Evolutionary conservation across 2,113 vertebrate species (phyloP).

Genomic region (Urocolius indicus): DNA sequence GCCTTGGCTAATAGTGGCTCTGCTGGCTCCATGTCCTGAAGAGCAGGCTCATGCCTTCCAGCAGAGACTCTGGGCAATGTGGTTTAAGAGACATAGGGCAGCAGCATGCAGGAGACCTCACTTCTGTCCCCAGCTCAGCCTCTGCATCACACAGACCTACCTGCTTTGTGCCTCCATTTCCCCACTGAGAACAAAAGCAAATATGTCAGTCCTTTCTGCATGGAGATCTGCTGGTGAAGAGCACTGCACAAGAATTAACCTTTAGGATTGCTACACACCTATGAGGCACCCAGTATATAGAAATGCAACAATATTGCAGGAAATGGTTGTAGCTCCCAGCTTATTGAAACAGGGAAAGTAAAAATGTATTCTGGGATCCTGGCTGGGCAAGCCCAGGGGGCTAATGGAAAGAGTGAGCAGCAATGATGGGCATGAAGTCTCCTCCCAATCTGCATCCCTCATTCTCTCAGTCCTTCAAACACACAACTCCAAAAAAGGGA

Average conservation of each 20-base stretch:
- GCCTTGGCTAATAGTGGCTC: not conserved
- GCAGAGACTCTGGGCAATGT: not conserved
- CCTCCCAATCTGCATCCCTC: rapidly evolving
- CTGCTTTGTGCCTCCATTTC: not conserved
- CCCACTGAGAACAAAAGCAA: not conserved
- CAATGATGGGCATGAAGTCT: not conserved
- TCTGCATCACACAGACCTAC: not conserved
- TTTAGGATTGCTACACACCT: not conserved
- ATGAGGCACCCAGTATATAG: not conserved
- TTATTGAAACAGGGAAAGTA: not conserved
- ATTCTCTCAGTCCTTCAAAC: not conserved
- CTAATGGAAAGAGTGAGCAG: not conserved
- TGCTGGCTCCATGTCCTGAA: not conserved
- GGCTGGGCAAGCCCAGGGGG: not conserved
- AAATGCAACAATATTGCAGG: not conserved
- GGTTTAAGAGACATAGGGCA: not conserved
- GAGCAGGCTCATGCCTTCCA: not conserved
- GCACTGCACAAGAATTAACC: not conserved
- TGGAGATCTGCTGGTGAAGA: not conserved
- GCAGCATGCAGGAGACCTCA: not conserved
- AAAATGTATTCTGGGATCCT: not conserved
- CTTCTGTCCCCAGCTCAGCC: not conserved
- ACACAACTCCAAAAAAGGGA: not conserved
- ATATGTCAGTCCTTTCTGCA: not conserved
- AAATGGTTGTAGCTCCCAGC: not conserved